A percentile compares a stretch with the other conserved stretches of the same genome.
Conservation (phyloP, 2,113 vertebrate genomes). For the Platanista minor region DNA sequence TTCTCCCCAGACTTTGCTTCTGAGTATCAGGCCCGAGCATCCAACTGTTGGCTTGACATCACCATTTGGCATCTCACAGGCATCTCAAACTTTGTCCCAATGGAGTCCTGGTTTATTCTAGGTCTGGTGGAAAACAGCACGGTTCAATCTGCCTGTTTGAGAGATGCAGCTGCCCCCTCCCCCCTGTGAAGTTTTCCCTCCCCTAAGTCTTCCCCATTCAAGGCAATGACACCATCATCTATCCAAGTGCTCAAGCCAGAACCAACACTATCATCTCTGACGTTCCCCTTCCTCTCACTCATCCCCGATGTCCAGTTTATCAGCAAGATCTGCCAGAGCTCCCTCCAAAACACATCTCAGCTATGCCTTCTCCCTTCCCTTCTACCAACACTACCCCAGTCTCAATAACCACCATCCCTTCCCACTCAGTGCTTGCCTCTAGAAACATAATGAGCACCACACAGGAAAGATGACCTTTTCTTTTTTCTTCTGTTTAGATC, state of each 20-base stretch:
- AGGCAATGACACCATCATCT: background rate
- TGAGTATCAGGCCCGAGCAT: background rate
- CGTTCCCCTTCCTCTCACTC: background rate
- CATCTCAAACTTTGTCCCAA: background rate
- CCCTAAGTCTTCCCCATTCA: background rate
- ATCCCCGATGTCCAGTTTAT: background rate
- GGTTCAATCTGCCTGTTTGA: background rate
- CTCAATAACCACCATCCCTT: background rate
- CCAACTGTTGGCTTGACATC: background rate
- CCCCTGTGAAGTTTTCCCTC: rapidly evolving
- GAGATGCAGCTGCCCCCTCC: rapidly evolving
- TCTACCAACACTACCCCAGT: background rate
- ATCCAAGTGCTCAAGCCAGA: background rate
- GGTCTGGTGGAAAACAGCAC: background rate
- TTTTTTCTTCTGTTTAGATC: background rate
- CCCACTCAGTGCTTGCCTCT: background rate
- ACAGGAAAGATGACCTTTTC: background rate
- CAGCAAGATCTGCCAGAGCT: background rate
- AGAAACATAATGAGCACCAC: background rate
- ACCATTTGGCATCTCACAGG: background rate
- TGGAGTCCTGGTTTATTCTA: background rate
- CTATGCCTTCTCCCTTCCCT: background rate
- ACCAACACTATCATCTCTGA: background rate
- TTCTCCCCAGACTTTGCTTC: background rate
- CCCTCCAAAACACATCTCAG: background rate